Conservation (phyloP, 2,797 vertebrate species). For the Platalea minor region DNA sequence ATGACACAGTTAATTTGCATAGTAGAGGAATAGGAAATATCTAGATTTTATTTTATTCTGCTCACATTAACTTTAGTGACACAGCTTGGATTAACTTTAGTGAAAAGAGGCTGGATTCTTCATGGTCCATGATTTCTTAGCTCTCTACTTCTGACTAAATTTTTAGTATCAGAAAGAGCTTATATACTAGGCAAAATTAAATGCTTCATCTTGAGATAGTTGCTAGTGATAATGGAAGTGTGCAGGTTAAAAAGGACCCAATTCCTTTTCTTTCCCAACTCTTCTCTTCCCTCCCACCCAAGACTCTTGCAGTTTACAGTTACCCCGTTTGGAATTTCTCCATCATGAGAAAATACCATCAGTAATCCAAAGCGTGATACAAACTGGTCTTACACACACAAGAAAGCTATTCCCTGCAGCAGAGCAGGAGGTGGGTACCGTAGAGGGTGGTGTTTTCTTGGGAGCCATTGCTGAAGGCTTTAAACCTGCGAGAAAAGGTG, state of each 20-base stretch:
- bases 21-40: not conserved
- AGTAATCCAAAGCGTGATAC: not conserved
- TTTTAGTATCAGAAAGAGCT: not conserved
- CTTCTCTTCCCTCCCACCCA: not conserved
- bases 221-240: not conserved
- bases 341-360: not conserved
- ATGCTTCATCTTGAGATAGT: not conserved
- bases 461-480: not conserved
- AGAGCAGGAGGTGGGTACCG: not conserved
- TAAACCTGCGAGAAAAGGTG: not conserved
- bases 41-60: slow-evolving; percentile 17
- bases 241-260: not conserved
- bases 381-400: not conserved
- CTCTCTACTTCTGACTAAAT: not conserved
- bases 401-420: not conserved
- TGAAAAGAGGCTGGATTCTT: not conserved
- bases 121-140: not conserved
- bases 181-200: not conserved
- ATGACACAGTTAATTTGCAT: slow-evolving; percentile 22
- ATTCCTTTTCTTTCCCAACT: not conserved
- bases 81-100: slow-evolving; percentile 28
- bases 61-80: not conserved
- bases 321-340: not conserved
- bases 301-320: not conserved
- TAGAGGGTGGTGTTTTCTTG: not conserved